Evolutionary conservation across 2,797 vertebrate genomes (phyloP).

Genomic region (Hirundo rustica): DNA sequence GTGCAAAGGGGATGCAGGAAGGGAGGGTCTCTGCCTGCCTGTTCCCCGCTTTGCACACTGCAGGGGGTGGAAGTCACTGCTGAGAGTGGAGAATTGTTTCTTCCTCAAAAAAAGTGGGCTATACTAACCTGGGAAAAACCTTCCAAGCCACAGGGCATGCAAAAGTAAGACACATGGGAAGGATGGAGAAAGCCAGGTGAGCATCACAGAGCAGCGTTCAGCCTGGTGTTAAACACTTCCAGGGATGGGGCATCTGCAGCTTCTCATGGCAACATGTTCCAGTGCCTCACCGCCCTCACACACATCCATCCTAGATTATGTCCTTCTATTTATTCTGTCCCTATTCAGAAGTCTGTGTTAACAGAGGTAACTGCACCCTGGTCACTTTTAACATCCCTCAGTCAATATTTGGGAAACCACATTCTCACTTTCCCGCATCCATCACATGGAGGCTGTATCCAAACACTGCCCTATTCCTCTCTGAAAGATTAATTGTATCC

Average conservation of each 20-base stretch:
- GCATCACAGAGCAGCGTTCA: neutral
- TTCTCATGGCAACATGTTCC: neutral
- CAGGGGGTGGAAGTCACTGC: neutral
- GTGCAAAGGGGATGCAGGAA: neutral
- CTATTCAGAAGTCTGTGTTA: neutral
- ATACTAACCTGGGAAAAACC: neutral
- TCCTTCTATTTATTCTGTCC: neutral
- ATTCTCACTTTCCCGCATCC: neutral
- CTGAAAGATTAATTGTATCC: neutral
- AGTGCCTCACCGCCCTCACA: neutral
- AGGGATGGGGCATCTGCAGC: neutral
- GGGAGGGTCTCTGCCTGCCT: neutral
- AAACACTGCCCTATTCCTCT: neutral
- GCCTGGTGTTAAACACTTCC: neutral
- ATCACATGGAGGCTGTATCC: neutral
- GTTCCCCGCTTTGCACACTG: accelerated
- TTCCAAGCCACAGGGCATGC: neutral
- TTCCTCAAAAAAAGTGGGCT: neutral
- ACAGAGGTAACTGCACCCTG: neutral
- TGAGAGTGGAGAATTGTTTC: neutral
- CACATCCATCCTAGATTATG: neutral
- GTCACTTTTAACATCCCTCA: neutral
- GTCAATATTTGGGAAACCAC: neutral
- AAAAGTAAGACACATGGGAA: neutral
- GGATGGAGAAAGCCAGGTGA: neutral